Conservation (phyloP, 2,797 vertebrate genomes). For the Cuculus canorus region DNA sequence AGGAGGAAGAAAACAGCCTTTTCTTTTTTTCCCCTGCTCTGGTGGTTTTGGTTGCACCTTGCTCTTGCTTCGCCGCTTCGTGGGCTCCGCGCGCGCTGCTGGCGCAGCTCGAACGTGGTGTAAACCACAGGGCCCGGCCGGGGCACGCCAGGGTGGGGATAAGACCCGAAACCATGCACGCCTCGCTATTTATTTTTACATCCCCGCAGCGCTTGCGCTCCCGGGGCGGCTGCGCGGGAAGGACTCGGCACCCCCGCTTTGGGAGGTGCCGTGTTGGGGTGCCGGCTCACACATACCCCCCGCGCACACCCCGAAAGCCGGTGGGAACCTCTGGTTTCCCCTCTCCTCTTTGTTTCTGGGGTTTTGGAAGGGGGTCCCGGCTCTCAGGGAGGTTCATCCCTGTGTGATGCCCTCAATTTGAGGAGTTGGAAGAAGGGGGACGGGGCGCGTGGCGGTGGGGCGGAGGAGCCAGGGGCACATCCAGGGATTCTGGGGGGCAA, state of each 20-base stretch:
- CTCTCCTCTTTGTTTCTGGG: neutral
- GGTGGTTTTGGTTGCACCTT: neutral
- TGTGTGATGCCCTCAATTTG: fast-evolving
- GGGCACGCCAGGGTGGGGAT: neutral
- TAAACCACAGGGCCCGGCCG: constrained; percentile 30
- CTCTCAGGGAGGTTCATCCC: neutral
- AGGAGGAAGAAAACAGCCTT: neutral
- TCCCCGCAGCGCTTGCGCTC: neutral
- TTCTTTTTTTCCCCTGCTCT: neutral
- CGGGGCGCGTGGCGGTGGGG: fast-evolving
- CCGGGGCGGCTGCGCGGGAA: neutral
- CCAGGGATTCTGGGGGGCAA: neutral
- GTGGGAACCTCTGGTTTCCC: no score
- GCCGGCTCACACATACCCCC: fast-evolving
- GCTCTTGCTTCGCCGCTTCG: neutral
- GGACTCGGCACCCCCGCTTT: neutral
- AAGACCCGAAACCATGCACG: neutral
- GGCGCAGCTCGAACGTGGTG: neutral
- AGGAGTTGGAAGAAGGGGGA: fast-evolving
- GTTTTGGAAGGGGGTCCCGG: neutral
- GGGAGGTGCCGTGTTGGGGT: neutral
- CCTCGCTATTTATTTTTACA: constrained; percentile 20
- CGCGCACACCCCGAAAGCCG: fast-evolving
- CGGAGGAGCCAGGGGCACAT: neutral
- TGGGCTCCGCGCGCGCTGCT: neutral